Evolutionary conservation across 2,113 vertebrate genomes (phyloP).

Genomic region (Dasypus novemcinctus): DNA sequence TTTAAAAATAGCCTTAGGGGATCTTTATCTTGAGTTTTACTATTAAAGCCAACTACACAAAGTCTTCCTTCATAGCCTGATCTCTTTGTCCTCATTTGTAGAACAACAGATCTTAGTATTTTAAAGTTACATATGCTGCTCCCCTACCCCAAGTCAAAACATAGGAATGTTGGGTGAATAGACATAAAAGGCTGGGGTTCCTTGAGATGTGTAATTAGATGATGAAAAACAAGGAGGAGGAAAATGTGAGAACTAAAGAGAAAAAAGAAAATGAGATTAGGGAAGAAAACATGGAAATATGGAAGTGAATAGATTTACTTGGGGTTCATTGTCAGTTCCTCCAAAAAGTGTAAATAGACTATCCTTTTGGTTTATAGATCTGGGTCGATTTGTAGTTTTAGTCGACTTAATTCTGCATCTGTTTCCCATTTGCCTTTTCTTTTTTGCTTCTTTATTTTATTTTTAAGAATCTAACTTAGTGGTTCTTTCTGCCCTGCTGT

Average conservation of each 20-base stretch:
- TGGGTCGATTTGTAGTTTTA: not conserved
- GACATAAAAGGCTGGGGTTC: not conserved
- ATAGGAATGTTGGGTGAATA: not conserved
- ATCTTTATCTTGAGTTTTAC: slow-evolving; percentile 53
- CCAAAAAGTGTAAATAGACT: not conserved
- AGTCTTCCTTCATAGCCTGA: not conserved
- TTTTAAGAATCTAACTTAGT: not conserved
- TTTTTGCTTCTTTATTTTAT: not conserved
- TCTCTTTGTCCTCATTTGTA: not conserved
- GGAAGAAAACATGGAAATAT: not conserved
- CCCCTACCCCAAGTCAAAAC: not conserved
- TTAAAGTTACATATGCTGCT: not conserved
- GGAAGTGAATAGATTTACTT: not conserved
- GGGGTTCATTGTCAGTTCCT: not conserved
- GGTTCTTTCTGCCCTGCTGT: not conserved
- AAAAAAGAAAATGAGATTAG: not conserved
- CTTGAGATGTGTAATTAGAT: not conserved
- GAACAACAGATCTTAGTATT: not conserved
- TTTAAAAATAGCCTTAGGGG: slow-evolving; percentile 51
- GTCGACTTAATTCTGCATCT: not conserved
- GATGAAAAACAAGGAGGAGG: not conserved
- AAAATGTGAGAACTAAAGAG: not conserved
- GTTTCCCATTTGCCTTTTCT: not conserved
- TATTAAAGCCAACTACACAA: not conserved
- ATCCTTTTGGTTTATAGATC: not conserved